Evolutionary conservation across 2,797 vertebrate species (phyloP).

Genomic region (Sebastes nivosus): DNA sequence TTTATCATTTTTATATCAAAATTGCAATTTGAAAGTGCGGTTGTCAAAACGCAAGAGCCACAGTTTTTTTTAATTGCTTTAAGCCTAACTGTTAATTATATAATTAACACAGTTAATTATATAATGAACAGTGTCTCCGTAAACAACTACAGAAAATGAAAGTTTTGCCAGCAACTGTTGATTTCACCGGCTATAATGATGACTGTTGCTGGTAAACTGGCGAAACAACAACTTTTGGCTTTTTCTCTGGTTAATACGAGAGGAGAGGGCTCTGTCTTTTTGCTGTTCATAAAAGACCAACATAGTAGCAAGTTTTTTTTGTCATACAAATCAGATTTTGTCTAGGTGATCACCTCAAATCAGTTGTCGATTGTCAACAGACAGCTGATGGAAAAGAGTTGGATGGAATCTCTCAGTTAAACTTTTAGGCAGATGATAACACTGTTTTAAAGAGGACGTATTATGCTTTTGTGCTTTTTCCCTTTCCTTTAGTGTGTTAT

Average conservation of each 20-base stretch:
- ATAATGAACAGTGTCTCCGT: not conserved
- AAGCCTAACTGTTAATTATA: not conserved
- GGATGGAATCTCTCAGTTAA: not conserved
- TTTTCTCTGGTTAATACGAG: not conserved
- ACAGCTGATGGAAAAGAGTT: not conserved
- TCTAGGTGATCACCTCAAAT: not conserved
- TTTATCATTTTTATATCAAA: not conserved
- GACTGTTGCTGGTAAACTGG: not conserved
- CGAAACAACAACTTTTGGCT: not conserved
- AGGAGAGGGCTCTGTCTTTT: not conserved
- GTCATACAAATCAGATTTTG: no score
- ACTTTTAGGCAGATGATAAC: not conserved
- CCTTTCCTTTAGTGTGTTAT: no score
- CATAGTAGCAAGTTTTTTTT: rapidly evolving
- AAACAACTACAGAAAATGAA: not conserved
- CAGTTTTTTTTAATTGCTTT: not conserved
- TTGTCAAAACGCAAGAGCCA: not conserved
- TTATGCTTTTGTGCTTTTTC: no score
- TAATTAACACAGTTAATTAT: not conserved
- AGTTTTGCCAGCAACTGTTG: not conserved
- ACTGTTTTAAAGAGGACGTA: no score
- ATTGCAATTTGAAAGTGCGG: not conserved
- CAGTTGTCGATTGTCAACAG: not conserved
- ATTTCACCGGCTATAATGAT: not conserved
- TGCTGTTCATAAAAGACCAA: not conserved